A percentile compares a stretch with the other conserved stretches of the same genome.
Evolutionary conservation across 2,113 vertebrate species (phyloP).

Genomic region (Ictalurus punctatus): DNA sequence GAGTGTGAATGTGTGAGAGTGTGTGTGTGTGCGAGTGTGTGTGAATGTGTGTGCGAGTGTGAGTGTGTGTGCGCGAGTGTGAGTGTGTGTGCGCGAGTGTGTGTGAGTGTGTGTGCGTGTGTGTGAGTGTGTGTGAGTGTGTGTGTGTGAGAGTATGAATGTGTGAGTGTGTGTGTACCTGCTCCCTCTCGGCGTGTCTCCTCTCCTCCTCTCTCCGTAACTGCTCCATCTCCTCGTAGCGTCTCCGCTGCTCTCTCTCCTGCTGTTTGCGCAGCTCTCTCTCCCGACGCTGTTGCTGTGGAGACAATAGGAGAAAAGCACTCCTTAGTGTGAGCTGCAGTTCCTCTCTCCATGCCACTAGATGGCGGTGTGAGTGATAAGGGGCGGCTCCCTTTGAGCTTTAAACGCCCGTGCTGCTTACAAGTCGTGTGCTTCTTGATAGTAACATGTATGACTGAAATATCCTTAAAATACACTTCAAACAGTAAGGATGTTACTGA

Average conservation of each 20-base stretch:
- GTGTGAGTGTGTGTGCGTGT: not conserved
- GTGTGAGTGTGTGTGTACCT: slow-evolving; percentile 71
- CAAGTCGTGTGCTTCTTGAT: not conserved
- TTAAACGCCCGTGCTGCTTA: too few relatives aligned
- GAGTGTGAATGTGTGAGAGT: not conserved
- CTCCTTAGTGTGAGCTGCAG: not conserved
- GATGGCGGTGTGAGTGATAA: slow-evolving; percentile 21
- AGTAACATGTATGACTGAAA: not conserved
- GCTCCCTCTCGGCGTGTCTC: slow-evolving; percentile 90
- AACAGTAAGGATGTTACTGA: not conserved
- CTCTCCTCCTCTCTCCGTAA: slow-evolving; percentile 92
- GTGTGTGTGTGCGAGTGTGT: slow-evolving; percentile 3
- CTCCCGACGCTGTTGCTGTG: slow-evolving; percentile 91
- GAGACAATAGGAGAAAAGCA: not conserved
- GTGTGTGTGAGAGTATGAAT: not conserved
- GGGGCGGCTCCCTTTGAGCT: not conserved
- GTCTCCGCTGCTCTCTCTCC: slow-evolving; percentile 92
- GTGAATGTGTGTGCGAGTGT: not conserved
- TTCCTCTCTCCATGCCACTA: slow-evolving; percentile 5
- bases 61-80: not conserved
- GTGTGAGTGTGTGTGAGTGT: not conserved
- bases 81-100: slow-evolving; percentile 6
- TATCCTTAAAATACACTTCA: not conserved
- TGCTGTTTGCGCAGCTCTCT: slow-evolving; percentile 95
- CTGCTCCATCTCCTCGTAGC: slow-evolving; percentile 92